Evolutionary conservation across 2,888 invertebrate species (phyloP).

Genomic region (Eurois occulta): DNA sequence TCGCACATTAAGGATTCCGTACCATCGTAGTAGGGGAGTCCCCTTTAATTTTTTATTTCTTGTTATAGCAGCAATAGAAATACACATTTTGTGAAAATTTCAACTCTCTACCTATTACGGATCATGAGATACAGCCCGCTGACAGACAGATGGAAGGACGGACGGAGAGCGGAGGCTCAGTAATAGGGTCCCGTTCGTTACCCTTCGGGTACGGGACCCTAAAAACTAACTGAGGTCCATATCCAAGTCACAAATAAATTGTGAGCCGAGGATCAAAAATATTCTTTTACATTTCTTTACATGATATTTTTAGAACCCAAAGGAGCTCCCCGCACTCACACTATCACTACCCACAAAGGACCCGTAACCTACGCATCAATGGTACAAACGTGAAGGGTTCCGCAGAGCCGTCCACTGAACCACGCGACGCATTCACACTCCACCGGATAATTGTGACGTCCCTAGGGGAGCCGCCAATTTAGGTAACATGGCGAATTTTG

Average conservation of each 20-base stretch:
- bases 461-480: slow-evolving; percentile 40
- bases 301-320: background rate
- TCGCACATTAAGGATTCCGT: too few species aligned
- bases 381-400: slow-evolving; percentile 48
- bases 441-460: slow-evolving; percentile 43
- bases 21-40: too few species aligned
- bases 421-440: slow-evolving; percentile 64
- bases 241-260: background rate
- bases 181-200: too few species aligned
- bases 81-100: too few species aligned
- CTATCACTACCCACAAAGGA: slow-evolving; percentile 29
- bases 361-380: slow-evolving; percentile 42
- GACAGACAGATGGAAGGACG: too few species aligned
- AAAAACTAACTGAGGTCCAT: too few species aligned
- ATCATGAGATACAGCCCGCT: too few species aligned
- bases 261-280: background rate
- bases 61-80: too few species aligned
- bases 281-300: background rate
- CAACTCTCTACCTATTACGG: too few species aligned
- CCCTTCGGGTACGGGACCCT: too few species aligned
- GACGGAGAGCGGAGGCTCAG: too few species aligned
- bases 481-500: slow-evolving; percentile 26
- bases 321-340: background rate
- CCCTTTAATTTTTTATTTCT: too few species aligned
- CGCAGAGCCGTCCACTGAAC: slow-evolving; percentile 24